Percentiles rank a stretch among this genome's conserved stretches.
Evolutionary conservation across 2,888 invertebrate genomes (phyloP).

Genomic region (Ischnus inquisitorius): DNA sequence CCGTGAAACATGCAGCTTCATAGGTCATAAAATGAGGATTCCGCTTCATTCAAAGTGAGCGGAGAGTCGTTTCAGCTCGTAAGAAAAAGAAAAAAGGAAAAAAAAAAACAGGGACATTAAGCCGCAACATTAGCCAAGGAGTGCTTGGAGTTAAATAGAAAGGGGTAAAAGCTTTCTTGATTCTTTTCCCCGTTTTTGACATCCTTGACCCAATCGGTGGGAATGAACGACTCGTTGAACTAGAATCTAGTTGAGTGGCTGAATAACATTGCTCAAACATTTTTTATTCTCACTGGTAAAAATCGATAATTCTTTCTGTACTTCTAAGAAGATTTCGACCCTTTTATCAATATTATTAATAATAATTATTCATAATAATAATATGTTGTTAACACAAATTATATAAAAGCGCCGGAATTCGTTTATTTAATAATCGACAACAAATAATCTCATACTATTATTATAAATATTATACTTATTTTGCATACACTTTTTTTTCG

Average conservation of each 20-base stretch:
- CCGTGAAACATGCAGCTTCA: slow-evolving; percentile 11
- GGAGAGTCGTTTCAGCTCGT: neutral
- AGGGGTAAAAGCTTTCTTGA: neutral
- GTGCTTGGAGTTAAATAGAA: no score
- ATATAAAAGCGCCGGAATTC: no score
- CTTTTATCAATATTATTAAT: no score
- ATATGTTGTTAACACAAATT: no score
- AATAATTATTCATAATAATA: no score
- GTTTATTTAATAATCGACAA: no score
- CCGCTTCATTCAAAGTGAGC: neutral
- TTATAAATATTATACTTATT: no score
- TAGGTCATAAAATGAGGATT: neutral
- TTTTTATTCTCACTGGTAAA: neutral
- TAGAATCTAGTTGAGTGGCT: neutral
- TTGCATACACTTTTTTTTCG: neutral
- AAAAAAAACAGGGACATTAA: neutral
- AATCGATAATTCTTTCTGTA: neutral
- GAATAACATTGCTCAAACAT: neutral
- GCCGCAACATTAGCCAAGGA: neutral
- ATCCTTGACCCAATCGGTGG: neutral
- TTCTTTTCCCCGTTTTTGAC: slow-evolving; percentile 1
- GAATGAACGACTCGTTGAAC: neutral
- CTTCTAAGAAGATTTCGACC: neutral
- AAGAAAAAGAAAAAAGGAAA: slow-evolving; percentile 1
- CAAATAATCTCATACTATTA: no score